Evolutionary conservation across 2,113 vertebrate genomes (phyloP), one percentile per base, ranked within the genome.

Genomic region (Oreotragus oreotragus): DNA sequence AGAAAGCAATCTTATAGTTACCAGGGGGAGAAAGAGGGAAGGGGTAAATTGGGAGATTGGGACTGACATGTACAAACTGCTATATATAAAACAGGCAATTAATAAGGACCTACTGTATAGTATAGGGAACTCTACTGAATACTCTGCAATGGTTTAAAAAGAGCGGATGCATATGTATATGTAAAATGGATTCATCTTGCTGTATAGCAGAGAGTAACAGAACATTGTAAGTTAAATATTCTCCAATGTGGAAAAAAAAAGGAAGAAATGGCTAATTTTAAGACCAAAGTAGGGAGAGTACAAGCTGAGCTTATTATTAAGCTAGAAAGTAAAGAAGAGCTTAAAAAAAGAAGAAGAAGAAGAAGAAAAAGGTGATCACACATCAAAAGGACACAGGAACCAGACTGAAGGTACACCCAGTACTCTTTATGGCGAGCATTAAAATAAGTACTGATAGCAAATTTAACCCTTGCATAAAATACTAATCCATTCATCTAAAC

Each of bases 401-500:
- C 53, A 27, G 43, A 23, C 0, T 5, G 73, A 90, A 79, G 30
- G 70, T 0, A 2, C 45, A 33, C n/a, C 92, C 19, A 1, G 0
- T 0, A 27, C 27, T 36, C 28, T 6, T 30, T 60, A 27, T 1
- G 0, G n/a, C 0, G 13, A 33, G 19, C n/a, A 2, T 14, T 53
- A 53, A 53, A 30, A 39, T 51, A 77, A 49, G 33, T 4, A 15
- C 76, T 30, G 53, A 36, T 3, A 16, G 11, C 25, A 25, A 19
- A 33, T 53, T 60, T 62, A 62, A 93, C 12, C 8, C 1, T 17
- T 4, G n/a, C 77, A 80, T 51, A 62, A 87, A 93, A 39, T 51
- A 43, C 33, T 16, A 23, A 8, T 43, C 57, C 57, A 64, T n/a
- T 27, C 2, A 53, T 27, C n/a, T 36, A 27, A 13, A 43, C 19